Percentiles rank a stretch among this genome's conserved stretches.
Evolutionary conservation across 2,797 vertebrate genomes (phyloP).

Genomic region (Lepilemur ruficaudatus): DNA sequence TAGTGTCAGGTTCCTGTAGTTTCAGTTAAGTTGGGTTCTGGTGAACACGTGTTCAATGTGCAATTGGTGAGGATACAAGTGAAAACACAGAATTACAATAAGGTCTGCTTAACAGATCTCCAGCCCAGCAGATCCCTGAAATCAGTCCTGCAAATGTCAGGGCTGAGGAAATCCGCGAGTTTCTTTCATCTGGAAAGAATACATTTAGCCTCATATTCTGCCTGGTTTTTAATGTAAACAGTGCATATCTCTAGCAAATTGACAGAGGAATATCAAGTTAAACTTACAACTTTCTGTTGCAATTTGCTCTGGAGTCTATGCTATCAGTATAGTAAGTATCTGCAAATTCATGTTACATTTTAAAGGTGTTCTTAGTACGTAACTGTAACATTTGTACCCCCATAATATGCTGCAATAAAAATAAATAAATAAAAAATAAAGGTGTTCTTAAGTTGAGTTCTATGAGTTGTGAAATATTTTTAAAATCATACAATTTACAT

Average conservation of each 20-base stretch:
- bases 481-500: background rate
- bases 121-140: background rate
- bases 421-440: background rate
- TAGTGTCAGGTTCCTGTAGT: background rate
- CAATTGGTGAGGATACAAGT: background rate
- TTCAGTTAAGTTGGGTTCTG: background rate
- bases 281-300: background rate
- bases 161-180: background rate
- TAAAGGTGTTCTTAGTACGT: background rate
- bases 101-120: background rate
- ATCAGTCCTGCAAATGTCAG: background rate
- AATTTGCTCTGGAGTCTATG: background rate
- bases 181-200: background rate
- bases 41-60: background rate
- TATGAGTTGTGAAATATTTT: background rate
- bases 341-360: slow-evolving; percentile 4
- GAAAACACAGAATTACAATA: background rate
- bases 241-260: background rate
- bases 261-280: background rate
- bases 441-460: background rate
- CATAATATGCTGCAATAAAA: too few species aligned
- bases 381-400: too few species aligned
- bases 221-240: background rate
- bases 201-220: background rate
- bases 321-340: background rate